A percentile compares a stretch with the other conserved stretches of the same genome.
These are phyloP conservation scores for Macrobrachium nipponense DNA, from an alignment of 1,140 invertebrate genomes.

Conservation along the genomic window DNA sequence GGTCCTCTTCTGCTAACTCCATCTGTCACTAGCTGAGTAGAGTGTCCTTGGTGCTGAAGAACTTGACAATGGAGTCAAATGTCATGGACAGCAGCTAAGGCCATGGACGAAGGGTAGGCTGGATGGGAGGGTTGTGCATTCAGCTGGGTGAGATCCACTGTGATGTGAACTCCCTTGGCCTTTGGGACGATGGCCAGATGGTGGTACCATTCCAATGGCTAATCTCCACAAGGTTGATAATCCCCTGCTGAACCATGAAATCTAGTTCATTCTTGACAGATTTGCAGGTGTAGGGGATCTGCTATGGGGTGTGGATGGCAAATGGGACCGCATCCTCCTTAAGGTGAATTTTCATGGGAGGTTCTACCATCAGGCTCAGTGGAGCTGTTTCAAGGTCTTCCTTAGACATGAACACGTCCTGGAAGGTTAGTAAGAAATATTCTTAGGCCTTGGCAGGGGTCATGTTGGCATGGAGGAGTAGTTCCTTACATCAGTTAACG, in stretches of 20 bases:
- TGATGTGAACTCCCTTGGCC: not conserved
- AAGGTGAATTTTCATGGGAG: no score
- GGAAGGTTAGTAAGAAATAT: no score
- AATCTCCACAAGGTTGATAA: slow-evolving; percentile 11
- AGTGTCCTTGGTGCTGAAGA: not conserved
- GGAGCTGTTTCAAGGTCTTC: not conserved
- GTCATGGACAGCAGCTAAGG: not conserved
- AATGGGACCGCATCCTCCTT: not conserved
- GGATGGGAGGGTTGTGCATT: not conserved
- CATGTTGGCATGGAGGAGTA: no score
- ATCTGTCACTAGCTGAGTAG: slow-evolving; percentile 9
- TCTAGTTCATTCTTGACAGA: not conserved
- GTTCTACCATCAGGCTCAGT: not conserved
- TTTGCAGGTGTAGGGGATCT: slow-evolving; percentile 1
- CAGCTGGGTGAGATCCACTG: not conserved
- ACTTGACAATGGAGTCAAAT: no score
- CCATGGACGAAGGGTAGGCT: not conserved
- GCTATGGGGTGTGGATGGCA: not conserved
- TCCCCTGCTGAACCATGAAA: slow-evolving; percentile 1
- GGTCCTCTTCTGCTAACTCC: not conserved
- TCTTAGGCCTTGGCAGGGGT: no score
- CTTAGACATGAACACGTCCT: no score
- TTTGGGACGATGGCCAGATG: not conserved
- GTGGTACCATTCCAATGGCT: slow-evolving; percentile 10
- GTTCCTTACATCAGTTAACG: no score